Base-by-base conservation (phyloP, 2,113 vertebrate genomes). In the Columba livia region DNA sequence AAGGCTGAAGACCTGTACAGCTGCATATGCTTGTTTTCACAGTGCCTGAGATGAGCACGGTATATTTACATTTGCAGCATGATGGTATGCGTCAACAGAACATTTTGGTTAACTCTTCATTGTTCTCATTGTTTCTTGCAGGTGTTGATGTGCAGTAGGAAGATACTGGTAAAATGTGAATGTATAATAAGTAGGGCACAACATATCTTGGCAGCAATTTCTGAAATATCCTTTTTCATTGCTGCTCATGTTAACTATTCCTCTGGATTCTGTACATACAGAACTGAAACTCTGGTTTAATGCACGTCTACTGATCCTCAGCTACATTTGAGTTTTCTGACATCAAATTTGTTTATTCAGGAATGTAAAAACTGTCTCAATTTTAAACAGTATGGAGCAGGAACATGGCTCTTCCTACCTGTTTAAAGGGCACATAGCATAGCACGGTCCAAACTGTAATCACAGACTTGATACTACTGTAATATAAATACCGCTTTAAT, bases 311-410 rank as follows among this genome's bases (percentile, higher is more conserved):
- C 60, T 70, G 85, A 90, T 73, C 67, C 64, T 90, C 61, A 85
- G 53, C 79, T 95, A 86, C 58, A 69, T 88, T 90, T 72, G 31
- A 29, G 60, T 67, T 93, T 91, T 48, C 75, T 93, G 60, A 84
- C 77, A 79, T 81, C 72, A 78, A 88, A 92, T 73, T 14, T 94
- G 44, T 96, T 96, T 94, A 90, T 90, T 90, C 60, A 91, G 38
- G 40, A 82, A 72, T 36, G 80, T 84, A 67, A 81, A 91, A 97
- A 95, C 61, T 84, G 65, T 82, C 69, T 94, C 34, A 89, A 34
- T 11, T 84, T 53, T 92, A 94, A 95, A 95, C 32, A 93, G 54
- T 53, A 71, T 42, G 64, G 34, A 95, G 57, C 32, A 88, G 69
- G 51, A 92, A 83, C 48, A 38, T 19, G 48, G 80, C n/a, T 83